These are phyloP conservation scores for Columba livia DNA, from an alignment of 2,113 vertebrate genomes.

Conservation along the genomic window DNA sequence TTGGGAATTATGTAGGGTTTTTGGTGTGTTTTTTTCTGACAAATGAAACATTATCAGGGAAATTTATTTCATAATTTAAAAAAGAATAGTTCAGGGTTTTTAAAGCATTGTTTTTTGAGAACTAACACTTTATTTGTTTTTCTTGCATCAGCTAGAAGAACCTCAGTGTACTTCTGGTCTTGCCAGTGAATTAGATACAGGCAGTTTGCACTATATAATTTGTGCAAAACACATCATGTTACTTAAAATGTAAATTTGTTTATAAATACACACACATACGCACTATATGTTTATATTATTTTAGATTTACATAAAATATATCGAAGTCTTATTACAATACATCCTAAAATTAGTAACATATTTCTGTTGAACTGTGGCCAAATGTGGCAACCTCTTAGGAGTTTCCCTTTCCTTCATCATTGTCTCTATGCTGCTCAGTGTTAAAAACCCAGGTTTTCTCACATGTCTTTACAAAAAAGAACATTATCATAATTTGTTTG, in stretches of 20 bases:
- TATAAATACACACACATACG: slow-evolving; percentile 7
- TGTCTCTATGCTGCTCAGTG: background rate
- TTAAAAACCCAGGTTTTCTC: background rate
- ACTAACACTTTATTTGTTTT: background rate
- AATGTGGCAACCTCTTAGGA: background rate
- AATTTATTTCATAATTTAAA: background rate
- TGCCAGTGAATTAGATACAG: background rate
- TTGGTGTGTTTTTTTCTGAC: background rate
- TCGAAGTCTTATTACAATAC: background rate
- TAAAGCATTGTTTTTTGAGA: background rate
- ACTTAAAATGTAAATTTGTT: slow-evolving; percentile 35
- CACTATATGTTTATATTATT: background rate
- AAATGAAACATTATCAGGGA: background rate
- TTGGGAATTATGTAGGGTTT: background rate
- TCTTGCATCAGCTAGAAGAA: background rate
- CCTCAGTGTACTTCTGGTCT: background rate
- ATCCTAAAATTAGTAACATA: background rate
- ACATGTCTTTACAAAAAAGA: background rate
- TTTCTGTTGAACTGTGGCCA: background rate
- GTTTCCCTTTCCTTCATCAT: background rate
- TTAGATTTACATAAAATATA: slow-evolving; percentile 22
- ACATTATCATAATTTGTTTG: background rate
- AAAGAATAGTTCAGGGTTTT: background rate
- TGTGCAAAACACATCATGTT: background rate
- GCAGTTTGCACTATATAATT: background rate